Evolutionary conservation across 2,113 vertebrate genomes (phyloP), one percentile per base, ranked within the genome.

Genomic region (Phrynosoma platyrhinos): DNA sequence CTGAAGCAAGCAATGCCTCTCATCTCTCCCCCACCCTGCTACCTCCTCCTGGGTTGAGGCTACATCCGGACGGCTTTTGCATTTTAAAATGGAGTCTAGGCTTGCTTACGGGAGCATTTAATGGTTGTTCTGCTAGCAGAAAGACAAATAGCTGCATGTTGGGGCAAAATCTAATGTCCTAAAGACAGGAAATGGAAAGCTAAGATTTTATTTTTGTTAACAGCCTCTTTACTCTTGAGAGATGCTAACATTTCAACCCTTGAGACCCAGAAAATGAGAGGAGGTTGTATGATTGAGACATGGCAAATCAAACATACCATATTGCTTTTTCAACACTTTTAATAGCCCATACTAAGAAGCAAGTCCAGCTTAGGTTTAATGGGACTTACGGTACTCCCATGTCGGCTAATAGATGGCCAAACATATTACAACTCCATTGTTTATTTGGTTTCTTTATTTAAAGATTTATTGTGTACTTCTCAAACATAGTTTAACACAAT

Each of bases 1-100:
- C 91, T 95, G 93, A 93, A 85, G 91, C 93, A 92, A 90, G 40
- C 82, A 88, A 75, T 87, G 40, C 83, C 25, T 52, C 20, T 47
- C 64, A 9, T 21, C 47, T 16, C 40, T 52, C 9, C n/a, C 10
- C 36, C 30, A 25, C 40, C 5, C 14, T 36, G 9, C 27, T 23
- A n/a, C 2, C 52, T 40, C 52, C 83, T 79, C 90, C 85, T 42
- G 0, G 92, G 84, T 89, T 89, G 90, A 72, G 89, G 86, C 90
- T 76, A 40, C 32, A 58, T 74, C 32, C 72, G 68, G 90, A 88
- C 87, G 90, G 82, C 42, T 83, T 90, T 18, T 85, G 91, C 91
- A 92, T 94, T 91, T 79, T 90, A 83, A 91, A 88, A 89, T 32
- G 84, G 81, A 76, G 36, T 66, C 23, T 52, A 2, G 30, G 84